Evolutionary conservation across 2,888 invertebrate genomes (phyloP).

Genomic region (Syrphus vitripennis): DNA sequence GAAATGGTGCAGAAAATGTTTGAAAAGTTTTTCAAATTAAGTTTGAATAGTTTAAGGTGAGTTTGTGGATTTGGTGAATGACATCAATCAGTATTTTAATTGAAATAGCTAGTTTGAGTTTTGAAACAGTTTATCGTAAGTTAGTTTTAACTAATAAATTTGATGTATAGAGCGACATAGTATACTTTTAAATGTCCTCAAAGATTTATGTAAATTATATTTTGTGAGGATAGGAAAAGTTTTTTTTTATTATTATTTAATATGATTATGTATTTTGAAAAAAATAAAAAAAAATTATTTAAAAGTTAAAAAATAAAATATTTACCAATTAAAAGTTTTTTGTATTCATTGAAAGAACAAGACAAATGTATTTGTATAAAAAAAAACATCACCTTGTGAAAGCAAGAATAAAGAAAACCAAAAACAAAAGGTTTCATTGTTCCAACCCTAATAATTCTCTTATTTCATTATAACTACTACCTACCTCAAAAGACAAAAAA

Average conservation of each 20-base stretch:
- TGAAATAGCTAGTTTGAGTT: neutral
- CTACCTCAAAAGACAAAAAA: neutral
- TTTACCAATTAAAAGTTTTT: too few species aligned
- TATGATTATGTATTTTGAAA: too few species aligned
- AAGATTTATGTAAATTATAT: neutral
- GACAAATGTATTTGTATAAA: neutral
- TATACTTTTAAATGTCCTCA: too few species aligned
- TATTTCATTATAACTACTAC: neutral
- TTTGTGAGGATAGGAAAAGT: neutral
- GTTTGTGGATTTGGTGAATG: neutral
- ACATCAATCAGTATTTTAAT: neutral
- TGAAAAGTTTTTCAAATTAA: neutral
- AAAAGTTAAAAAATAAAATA: too few species aligned
- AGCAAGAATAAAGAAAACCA: neutral
- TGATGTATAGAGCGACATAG: neutral
- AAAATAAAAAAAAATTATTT: too few species aligned
- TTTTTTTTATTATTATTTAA: neutral
- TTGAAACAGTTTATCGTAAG: neutral
- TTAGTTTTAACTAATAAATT: neutral
- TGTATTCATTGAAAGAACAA: too few species aligned
- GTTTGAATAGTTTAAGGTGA: constrained; percentile 4
- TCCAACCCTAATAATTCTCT: neutral
- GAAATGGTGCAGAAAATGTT: constrained; percentile 24
- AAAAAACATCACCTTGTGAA: neutral
- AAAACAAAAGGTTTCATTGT: neutral